Percentiles rank a stretch among this genome's conserved stretches.
These are phyloP conservation scores for Zosterops borbonicus DNA, from an alignment of 2,113 vertebrate genomes.

Conservation along the genomic window DNA sequence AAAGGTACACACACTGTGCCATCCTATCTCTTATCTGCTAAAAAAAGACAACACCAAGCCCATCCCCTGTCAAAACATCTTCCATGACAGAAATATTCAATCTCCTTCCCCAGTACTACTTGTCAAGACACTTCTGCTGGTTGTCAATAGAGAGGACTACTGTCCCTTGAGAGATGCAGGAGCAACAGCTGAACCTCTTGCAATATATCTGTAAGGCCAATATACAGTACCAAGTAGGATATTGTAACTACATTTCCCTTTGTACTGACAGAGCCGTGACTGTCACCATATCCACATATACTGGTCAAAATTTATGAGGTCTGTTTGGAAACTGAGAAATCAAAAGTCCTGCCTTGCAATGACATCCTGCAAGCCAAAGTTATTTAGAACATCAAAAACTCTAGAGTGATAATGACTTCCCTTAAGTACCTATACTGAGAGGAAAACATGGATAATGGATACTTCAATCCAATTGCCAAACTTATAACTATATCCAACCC, in stretches of 20 bases:
- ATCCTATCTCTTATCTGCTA: background rate
- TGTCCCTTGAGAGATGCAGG: background rate
- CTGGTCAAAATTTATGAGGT: background rate
- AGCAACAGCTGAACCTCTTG: background rate
- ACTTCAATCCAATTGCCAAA: background rate
- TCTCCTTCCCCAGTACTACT: background rate
- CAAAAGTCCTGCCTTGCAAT: background rate
- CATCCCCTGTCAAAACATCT: background rate
- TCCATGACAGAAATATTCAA: background rate
- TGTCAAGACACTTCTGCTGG: background rate
- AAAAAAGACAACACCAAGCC: background rate
- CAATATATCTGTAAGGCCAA: background rate
- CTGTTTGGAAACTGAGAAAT: background rate
- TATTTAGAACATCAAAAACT: background rate
- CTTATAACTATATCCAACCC: background rate
- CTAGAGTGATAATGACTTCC: background rate
- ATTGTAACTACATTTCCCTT: background rate
- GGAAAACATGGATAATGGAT: background rate
- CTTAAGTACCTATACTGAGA: background rate
- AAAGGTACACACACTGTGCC: background rate
- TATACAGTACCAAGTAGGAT: background rate
- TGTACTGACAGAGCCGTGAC: background rate
- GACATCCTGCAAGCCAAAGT: background rate
- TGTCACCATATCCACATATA: background rate
- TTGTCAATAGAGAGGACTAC: background rate